phyloP scores from a whole-genome alignment of 35 echinoderm and acorn worm genomes.

The Anneissia japonica region DNA sequence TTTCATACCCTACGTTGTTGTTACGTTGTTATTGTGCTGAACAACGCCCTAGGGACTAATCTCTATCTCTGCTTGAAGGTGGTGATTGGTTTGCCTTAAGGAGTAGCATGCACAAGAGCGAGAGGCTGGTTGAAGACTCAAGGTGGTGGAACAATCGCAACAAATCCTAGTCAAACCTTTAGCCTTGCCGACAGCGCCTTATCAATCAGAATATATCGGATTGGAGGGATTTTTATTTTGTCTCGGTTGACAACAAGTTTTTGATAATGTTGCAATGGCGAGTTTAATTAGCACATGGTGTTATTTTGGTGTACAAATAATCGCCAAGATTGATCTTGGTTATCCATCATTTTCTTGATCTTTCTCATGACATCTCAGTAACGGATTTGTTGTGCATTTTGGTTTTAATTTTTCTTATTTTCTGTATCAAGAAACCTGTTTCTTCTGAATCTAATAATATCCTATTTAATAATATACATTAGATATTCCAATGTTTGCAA shows the following conservation, averaged over 20 bases:
- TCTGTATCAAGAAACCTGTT: no score
- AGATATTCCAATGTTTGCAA: no score
- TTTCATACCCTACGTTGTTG: not conserved
- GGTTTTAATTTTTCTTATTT: no score
- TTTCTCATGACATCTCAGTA: not conserved
- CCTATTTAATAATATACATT: no score
- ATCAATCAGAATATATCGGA: not conserved
- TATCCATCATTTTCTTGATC: not conserved
- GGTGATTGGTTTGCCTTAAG: not conserved
- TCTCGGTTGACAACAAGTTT: not conserved
- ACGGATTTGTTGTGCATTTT: no score
- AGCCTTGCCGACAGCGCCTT: not conserved
- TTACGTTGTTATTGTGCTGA: not conserved
- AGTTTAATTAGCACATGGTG: not conserved
- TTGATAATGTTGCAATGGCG: not conserved
- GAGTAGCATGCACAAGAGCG: not conserved
- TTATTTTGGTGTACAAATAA: not conserved
- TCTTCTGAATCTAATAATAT: no score
- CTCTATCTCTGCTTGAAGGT: not conserved
- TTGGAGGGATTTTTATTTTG: not conserved
- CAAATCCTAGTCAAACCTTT: not conserved
- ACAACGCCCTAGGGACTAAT: not conserved
- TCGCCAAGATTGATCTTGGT: not conserved
- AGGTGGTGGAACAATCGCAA: not conserved
- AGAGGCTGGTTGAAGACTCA: not conserved